A percentile compares a stretch with the other conserved stretches of the same genome.
Conservation (phyloP, 2,113 vertebrate genomes). For the Ceyx melanurus region DNA sequence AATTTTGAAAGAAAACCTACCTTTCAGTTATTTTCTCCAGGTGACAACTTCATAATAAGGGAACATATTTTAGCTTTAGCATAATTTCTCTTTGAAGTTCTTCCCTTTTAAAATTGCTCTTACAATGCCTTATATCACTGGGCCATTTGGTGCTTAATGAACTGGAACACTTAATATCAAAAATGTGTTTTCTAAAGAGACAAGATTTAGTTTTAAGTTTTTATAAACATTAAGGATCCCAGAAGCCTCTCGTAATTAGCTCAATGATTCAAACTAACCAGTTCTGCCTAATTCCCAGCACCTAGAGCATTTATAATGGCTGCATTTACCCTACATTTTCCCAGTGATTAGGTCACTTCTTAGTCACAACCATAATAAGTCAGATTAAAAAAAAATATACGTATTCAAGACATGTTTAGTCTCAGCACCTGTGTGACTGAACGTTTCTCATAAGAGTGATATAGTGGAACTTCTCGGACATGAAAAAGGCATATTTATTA, state of each 20-base stretch:
- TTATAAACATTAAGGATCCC: neutral
- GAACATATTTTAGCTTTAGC: constrained; percentile 10
- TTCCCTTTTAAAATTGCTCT: constrained; percentile 11
- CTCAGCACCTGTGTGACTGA: neutral
- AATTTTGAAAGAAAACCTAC: constrained; percentile 47
- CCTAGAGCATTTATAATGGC: neutral
- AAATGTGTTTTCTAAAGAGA: neutral
- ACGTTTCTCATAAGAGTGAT: neutral
- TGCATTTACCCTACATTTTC: neutral
- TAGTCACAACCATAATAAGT: neutral
- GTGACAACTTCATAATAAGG: constrained; percentile 30
- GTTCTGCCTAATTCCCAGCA: neutral
- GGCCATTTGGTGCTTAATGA: neutral
- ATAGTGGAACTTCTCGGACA: neutral
- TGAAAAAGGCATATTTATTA: neutral
- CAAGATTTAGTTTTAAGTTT: neutral
- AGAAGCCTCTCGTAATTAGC: neutral
- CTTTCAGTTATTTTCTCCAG: constrained; percentile 12
- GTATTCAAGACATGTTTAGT: neutral
- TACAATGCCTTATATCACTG: neutral
- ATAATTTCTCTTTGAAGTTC: constrained; percentile 43
- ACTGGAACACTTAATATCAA: neutral
- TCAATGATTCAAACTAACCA: neutral
- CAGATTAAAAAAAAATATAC: neutral
- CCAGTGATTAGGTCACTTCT: neutral